Conservation (phyloP, 2,113 vertebrate species). For the Melozone crissalis region DNA sequence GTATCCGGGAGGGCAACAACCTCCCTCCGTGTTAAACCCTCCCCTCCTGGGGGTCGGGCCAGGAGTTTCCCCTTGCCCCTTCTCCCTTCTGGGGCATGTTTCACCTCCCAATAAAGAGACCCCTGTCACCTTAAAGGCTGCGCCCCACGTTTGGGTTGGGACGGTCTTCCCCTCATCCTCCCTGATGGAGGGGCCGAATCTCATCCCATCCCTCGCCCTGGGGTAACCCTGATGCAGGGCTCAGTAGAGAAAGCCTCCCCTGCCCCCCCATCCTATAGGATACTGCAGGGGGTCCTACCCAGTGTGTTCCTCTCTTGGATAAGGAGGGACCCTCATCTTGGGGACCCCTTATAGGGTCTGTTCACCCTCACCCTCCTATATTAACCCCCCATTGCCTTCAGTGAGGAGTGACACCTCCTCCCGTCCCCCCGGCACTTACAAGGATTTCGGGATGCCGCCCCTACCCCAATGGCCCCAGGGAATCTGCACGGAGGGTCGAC, state of each 20-base stretch:
- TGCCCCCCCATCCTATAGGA: not conserved
- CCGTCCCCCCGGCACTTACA: fast-evolving
- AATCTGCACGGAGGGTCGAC: not conserved
- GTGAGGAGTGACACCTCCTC: not conserved
- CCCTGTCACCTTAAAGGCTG: not conserved
- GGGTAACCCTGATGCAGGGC: not conserved
- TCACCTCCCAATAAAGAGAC: not conserved
- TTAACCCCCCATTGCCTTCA: too few relatives aligned
- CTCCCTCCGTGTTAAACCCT: not conserved
- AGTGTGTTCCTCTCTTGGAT: not conserved
- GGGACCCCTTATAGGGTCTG: not conserved
- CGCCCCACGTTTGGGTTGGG: not conserved
- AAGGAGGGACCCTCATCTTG: not conserved
- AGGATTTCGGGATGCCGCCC: not conserved
- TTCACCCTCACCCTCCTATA: not conserved
- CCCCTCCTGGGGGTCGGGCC: not conserved
- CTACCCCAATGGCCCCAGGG: not conserved
- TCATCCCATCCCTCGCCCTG: not conserved
- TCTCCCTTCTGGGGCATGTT: not conserved
- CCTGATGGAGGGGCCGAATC: not conserved
- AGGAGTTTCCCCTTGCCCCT: not conserved
- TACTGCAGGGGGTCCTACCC: not conserved
- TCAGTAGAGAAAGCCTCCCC: too few relatives aligned
- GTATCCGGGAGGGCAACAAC: not conserved
- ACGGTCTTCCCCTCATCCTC: not conserved